Evolutionary conservation across 2,888 invertebrate genomes (phyloP).

Genomic region (Hanleya hanleyi): DNA sequence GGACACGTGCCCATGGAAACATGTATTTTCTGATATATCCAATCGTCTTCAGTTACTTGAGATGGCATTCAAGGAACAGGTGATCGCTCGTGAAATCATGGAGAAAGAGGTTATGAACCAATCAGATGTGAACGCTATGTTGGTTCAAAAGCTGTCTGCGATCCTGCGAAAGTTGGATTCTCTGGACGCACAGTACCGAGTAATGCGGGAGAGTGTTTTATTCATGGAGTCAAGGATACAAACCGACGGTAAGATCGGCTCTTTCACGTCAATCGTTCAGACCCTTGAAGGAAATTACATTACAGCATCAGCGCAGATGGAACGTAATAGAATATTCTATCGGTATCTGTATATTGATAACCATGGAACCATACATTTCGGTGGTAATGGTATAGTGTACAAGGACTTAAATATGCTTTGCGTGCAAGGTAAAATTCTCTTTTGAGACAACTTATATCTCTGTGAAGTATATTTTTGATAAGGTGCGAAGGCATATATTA

Average conservation of each 20-base stretch:
- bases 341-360: no score
- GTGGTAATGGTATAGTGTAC: no score
- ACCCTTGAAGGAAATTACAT: no score
- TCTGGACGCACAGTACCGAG: constrained; percentile 38
- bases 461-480: no score
- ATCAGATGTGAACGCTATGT: constrained; percentile 44
- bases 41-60: constrained; percentile 58
- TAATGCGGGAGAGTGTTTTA: constrained; percentile 32
- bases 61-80: constrained; percentile 63
- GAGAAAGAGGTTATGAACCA: constrained; percentile 58
- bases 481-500: no score
- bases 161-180: constrained; percentile 48
- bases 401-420: no score
- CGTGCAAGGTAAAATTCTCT: no score
- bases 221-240: constrained; percentile 40
- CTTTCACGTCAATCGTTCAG: no score
- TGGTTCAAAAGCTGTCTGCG: constrained; percentile 45
- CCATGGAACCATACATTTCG: no score
- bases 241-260: constrained; percentile 51
- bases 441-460: no score
- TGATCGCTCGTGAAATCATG: constrained; percentile 52
- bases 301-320: no score
- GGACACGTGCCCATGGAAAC: constrained; percentile 45
- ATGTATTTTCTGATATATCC: constrained; percentile 54
- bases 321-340: no score